Conservation (phyloP, 2,888 invertebrate genomes). For the Machimus rusticus region DNA sequence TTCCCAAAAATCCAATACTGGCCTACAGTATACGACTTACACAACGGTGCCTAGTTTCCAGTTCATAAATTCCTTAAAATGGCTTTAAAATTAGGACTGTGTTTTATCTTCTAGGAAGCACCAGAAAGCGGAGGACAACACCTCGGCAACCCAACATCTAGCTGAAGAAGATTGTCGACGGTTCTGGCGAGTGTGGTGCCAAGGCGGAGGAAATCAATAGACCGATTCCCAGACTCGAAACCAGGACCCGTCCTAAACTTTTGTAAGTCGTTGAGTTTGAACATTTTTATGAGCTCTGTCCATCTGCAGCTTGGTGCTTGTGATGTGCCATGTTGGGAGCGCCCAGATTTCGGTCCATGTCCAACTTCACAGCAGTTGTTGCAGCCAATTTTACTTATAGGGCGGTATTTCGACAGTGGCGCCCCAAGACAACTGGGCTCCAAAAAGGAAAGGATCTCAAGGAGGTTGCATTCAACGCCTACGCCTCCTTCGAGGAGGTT, state of each 20-base stretch:
- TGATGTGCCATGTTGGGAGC: background rate
- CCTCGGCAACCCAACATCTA: background rate
- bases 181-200: background rate
- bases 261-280: background rate
- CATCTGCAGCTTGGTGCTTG: background rate
- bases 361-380: background rate
- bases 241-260: background rate
- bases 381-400: background rate
- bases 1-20: background rate
- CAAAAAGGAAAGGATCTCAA: background rate
- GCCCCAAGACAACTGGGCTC: background rate
- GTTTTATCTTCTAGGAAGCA: background rate
- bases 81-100: constrained; percentile 5
- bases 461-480: background rate
- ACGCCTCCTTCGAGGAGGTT: background rate
- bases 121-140: background rate
- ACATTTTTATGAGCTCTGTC: background rate
- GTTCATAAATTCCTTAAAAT: constrained; percentile 19
- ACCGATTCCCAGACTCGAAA: background rate
- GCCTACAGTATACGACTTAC: background rate
- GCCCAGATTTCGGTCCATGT: background rate
- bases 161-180: background rate
- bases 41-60: background rate
- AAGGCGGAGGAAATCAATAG: constrained; percentile 8
- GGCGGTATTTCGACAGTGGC: background rate